A percentile compares a stretch with the other conserved stretches of the same genome.
These are phyloP conservation scores for Heterochromis multidens DNA, from an alignment of 2,113 vertebrate genomes.

Conservation along the genomic window DNA sequence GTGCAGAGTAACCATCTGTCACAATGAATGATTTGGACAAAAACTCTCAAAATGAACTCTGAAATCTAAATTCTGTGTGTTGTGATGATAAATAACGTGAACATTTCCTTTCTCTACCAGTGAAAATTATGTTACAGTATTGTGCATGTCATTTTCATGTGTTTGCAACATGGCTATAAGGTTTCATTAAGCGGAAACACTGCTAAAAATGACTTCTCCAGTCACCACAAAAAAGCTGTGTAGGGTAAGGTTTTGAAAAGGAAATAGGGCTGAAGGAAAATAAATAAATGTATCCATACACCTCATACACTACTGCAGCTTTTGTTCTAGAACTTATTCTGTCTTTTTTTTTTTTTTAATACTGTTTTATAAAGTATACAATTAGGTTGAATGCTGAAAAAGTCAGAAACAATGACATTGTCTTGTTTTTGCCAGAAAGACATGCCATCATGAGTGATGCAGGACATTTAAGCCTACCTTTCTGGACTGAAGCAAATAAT, in stretches of 20 bases:
- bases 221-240: not conserved
- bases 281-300: not conserved
- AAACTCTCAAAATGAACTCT: constrained; percentile 3
- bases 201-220: constrained; percentile 15
- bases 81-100: constrained; percentile 23
- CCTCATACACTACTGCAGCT: not conserved
- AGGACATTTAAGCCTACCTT: not conserved
- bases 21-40: constrained; percentile 10
- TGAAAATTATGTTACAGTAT: constrained; percentile 6
- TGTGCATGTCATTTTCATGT: constrained; percentile 15
- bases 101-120: constrained; percentile 22
- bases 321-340: not conserved
- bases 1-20: constrained; percentile 18
- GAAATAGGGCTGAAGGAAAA: not conserved
- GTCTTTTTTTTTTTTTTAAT: not conserved
- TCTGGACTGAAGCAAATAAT: not conserved
- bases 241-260: not conserved
- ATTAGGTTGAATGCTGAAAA: not conserved
- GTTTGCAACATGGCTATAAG: constrained; percentile 21
- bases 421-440: not conserved
- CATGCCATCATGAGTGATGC: not conserved
- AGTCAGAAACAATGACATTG: not conserved
- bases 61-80: not conserved
- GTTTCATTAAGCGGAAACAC: constrained; percentile 8
- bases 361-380: not conserved